These are phyloP conservation scores for Morbakka virulenta DNA, from an alignment of 30 jellyfish, hydroid and myxozoan genomes.

Conservation along the genomic window DNA sequence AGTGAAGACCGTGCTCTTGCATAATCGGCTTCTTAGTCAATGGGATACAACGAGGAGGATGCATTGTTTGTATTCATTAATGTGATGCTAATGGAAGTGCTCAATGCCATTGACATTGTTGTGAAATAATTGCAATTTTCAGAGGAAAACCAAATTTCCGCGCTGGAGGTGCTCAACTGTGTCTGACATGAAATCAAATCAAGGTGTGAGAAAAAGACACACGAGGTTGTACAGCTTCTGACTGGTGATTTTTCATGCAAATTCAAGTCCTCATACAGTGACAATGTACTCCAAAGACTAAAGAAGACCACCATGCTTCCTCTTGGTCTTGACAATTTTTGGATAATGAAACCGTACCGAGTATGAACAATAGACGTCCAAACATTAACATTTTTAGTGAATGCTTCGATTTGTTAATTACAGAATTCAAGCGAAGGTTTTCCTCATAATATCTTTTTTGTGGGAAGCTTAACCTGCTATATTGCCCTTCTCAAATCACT, in stretches of 20 bases:
- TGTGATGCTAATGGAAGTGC: no score
- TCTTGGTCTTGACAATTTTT: neutral
- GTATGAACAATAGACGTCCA: neutral
- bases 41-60: no score
- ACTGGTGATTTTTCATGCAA: neutral
- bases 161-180: neutral
- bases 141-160: no score
- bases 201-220: constrained; percentile 10
- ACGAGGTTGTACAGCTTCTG: neutral
- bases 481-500: no score
- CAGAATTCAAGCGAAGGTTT: neutral
- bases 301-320: constrained; percentile 11
- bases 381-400: constrained; percentile 1
- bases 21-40: no score
- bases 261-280: no score
- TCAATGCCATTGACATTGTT: no score
- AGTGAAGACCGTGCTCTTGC: no score
- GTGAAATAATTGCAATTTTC: no score
- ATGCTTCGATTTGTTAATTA: neutral
- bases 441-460: neutral
- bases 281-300: neutral
- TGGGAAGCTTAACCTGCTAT: no score
- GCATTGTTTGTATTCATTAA: no score
- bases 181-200: neutral
- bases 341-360: neutral